Conservation (phyloP, 2,797 vertebrate species). For the Semotilus atromaculatus region DNA sequence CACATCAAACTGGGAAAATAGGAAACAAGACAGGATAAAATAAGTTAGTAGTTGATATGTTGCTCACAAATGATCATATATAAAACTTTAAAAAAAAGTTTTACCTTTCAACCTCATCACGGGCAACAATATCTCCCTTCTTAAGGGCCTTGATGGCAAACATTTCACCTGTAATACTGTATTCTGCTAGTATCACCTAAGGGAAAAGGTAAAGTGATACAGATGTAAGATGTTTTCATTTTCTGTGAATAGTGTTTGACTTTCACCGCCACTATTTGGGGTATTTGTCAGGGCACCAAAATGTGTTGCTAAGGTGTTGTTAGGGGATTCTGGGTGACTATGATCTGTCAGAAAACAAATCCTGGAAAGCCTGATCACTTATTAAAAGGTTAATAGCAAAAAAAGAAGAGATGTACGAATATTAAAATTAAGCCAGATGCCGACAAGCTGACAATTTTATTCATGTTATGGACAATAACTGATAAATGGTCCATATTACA, state of each 20-base stretch:
- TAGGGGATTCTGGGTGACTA: background rate
- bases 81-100: background rate
- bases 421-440: background rate
- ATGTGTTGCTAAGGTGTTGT: background rate
- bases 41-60: background rate
- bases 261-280: background rate
- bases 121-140: conserved; percentile 97
- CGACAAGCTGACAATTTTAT: background rate
- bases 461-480: background rate
- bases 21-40: background rate
- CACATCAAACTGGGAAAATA: conserved; percentile 88
- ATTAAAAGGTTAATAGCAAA: background rate
- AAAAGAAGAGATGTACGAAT: background rate
- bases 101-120: conserved; percentile 98
- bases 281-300: background rate
- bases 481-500: background rate
- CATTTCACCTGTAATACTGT: conserved; percentile 98
- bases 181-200: conserved; percentile 95
- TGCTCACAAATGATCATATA: background rate
- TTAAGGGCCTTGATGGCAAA: conserved; percentile 99
- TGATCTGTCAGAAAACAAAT: background rate
- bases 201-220: background rate
- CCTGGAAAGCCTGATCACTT: background rate
- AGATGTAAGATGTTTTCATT: background rate
- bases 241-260: background rate